Conservation (phyloP, 2,113 vertebrate species). For the Cervus canadensis region DNA sequence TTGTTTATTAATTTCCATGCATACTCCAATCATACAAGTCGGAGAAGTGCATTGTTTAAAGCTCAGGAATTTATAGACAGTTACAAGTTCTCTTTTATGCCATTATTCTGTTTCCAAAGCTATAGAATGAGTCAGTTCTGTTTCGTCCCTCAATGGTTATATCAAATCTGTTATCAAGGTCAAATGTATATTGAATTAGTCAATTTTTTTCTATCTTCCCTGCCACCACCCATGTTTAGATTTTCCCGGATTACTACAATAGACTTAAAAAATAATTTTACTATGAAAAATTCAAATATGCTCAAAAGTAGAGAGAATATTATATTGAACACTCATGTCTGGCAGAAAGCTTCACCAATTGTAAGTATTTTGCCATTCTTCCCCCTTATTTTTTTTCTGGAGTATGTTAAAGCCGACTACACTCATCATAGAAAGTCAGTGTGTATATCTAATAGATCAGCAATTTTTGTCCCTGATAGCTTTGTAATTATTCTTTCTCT, state of each 20-base stretch:
- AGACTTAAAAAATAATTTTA: background rate
- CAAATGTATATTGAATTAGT: conserved; percentile 2
- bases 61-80: background rate
- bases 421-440: background rate
- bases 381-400: background rate
- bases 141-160: background rate
- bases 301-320: background rate
- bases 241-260: background rate
- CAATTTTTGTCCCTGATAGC: background rate
- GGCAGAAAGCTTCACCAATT: background rate
- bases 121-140: background rate
- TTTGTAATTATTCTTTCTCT: background rate
- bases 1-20: background rate
- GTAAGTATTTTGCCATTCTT: background rate
- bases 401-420: background rate
- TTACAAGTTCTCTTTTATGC: background rate
- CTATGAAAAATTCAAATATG: background rate
- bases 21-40: background rate
- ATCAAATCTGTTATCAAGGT: background rate
- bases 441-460: background rate
- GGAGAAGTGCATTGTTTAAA: background rate
- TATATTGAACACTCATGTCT: background rate
- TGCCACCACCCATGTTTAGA: background rate
- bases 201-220: background rate
- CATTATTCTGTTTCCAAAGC: background rate